Evolutionary conservation across 2,888 invertebrate species (phyloP), one percentile per base, ranked within the genome.

Genomic region (Cinara cedri): DNA sequence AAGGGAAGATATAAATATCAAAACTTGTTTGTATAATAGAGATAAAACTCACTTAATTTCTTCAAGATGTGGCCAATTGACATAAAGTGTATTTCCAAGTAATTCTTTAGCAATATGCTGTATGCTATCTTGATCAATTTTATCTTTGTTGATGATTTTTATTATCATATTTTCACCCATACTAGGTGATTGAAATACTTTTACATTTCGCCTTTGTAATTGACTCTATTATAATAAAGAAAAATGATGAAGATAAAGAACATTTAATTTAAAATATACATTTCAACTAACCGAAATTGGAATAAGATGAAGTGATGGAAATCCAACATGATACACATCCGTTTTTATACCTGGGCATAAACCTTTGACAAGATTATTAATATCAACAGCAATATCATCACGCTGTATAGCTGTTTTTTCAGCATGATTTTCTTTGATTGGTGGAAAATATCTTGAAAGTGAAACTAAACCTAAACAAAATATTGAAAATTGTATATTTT

Each of bases 61-160:
- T n/a, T 90, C 88, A 75, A 98, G 89, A 87, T 97, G 95, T 0
- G 98, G 98, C 97, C 97, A 98, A 8, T 91, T 91, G 4, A 95
- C 93, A 87, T 91, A 93, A 1, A 97, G 89, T 63, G 88, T 87
- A 85, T 91, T 90, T 0, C 93, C 94, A 14, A 97, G 85, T 0
- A 91, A 85, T 6, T 87, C 85, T 55, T 89, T 86, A 81, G 89
- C 82, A 82, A 87, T 85, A 80, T 88, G 86, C 4, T 85, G 85
- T 1, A 86, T 65, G 54, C 54, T 75, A 0, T 72, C 49, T 16
- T n/a, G 1, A 26, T 68, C 55, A 74, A n/a, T 70, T 62, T 72
- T 51, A 49, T 82, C 71, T 10, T 55, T 60, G 21, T 81, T 86
- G 9, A 88, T 84, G n/a, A 95, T 87, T 70, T 88, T 86, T 13